Base-by-base conservation (phyloP, 2,113 vertebrate genomes). In the Siniperca knerii region DNA sequence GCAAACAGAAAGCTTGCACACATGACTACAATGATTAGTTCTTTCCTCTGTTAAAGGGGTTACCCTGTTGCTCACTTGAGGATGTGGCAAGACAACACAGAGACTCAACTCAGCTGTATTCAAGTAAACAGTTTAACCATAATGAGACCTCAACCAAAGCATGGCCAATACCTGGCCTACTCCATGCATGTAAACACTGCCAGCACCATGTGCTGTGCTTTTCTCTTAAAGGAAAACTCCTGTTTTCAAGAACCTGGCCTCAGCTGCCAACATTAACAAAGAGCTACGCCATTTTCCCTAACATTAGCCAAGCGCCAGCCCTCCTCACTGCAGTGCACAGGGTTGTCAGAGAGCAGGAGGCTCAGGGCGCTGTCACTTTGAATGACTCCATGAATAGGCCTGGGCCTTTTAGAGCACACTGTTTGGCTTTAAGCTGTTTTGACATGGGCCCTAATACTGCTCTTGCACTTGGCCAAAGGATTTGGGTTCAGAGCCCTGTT, bases 381-480 rank as follows among this genome's bases (percentile, higher is more conserved):
- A 95, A 92, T 94, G 94, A 94, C 82, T 94, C 72, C 73, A 89
- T 91, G 90, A 92, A 90, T 84, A 85, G 83, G 81, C 86, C 85
- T 25, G 37, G 72, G 79, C 81, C 79, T 82, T 93, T 89, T 81
- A 88, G 75, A 88, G 88, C 89, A 70, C 77, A 83, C 81, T 89
- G 81, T 85, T 77, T 73, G 83, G 87, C 75, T 91, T 46, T 92
- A 90, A 93, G 93, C 90, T 95, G 92, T 95, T 96, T 95, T 95
- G 95, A 96, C 93, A 92, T 72, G 83, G 74, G 71, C 74, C 75
- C 85, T 94, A 94, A 95, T 95, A 83, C 94, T 86, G 71, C 85
- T 92, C 90, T 83, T 89, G 91, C 84, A 93, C 83, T 91, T 92
- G 87, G 90, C 89, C 81, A 33, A 82, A 83, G 78, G 85, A 79